Conservation (phyloP, 2,113 vertebrate genomes). For the Balaeniceps rex region DNA sequence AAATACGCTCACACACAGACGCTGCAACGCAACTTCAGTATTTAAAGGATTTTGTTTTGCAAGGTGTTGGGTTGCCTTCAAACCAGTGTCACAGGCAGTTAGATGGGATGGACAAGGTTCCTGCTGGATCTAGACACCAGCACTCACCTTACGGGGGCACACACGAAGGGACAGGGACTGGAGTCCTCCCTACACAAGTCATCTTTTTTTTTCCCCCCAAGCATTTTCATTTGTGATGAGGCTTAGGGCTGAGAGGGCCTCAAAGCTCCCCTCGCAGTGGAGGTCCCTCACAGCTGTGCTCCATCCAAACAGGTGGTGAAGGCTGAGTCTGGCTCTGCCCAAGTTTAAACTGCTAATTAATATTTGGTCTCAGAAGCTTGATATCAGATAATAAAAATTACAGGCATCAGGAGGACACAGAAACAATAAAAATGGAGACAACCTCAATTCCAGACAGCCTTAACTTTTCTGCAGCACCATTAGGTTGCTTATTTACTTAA, state of each 20-base stretch:
- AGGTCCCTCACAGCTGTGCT: constrained; percentile 22
- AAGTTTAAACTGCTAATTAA: constrained; percentile 25
- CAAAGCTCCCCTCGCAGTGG: background rate
- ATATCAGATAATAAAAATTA: background rate
- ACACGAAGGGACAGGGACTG: background rate
- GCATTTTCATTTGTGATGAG: background rate
- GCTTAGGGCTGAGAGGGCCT: background rate
- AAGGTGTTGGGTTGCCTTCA: background rate
- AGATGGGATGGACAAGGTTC: background rate
- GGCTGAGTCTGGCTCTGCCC: background rate
- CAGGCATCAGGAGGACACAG: background rate
- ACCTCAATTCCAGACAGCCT: background rate
- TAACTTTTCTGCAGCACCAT: background rate
- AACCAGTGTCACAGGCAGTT: background rate
- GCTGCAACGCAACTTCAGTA: accelerated
- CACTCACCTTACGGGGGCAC: background rate
- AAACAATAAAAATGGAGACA: background rate
- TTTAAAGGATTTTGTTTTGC: background rate
- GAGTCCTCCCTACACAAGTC: background rate
- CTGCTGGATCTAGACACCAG: background rate
- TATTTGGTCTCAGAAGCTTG: background rate
- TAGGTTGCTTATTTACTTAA: background rate
- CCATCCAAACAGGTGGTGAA: background rate
- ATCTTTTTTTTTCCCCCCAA: too few relatives aligned
- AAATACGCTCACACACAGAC: accelerated